Percentiles rank a stretch among this genome's conserved stretches.
Evolutionary conservation across 1,140 invertebrate genomes (phyloP).

Genomic region (Drosophila pachea): DNA sequence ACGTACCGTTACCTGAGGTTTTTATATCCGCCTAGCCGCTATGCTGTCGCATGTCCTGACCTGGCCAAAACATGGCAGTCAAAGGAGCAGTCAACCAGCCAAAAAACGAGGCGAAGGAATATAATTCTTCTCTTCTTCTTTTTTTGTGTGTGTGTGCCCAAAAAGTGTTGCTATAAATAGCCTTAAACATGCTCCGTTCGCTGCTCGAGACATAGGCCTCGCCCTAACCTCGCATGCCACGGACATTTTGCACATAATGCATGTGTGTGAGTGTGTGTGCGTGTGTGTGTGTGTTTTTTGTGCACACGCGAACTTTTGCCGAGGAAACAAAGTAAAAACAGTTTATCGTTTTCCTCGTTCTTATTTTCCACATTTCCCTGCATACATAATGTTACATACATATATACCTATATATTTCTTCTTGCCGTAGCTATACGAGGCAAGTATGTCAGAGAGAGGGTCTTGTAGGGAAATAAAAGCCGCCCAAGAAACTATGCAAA

Average conservation of each 20-base stretch:
- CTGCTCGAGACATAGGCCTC: conserved; percentile 8
- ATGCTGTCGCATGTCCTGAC: conserved; percentile 47
- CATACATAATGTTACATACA: too few relatives aligned
- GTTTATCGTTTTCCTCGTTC: conserved; percentile 32
- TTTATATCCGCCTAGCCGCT: conserved; percentile 63
- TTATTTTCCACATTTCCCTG: conserved; percentile 6
- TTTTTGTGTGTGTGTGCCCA: conserved; percentile 35
- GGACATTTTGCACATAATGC: conserved; percentile 15
- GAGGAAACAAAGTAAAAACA: conserved; percentile 67
- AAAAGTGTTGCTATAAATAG: conserved; percentile 74
- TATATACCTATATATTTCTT: conserved; percentile 1
- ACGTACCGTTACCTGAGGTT: conserved; percentile 2
- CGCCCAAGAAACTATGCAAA: conserved; percentile 54
- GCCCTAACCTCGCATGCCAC: conserved; percentile 31
- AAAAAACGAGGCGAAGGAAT: conserved; percentile 44
- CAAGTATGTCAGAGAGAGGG: conserved; percentile 55
- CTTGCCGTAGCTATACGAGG: conserved; percentile 18
- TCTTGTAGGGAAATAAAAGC: conserved; percentile 21
- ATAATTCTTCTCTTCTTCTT: conserved; percentile 1
- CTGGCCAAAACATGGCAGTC: conserved; percentile 54
- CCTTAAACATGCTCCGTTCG: conserved; percentile 51
- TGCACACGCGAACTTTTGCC: conserved; percentile 64
- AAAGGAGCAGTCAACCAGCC: conserved; percentile 30
- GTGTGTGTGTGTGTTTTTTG: conserved; percentile 17
- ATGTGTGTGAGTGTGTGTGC: neutral